Evolutionary conservation across 2,797 vertebrate genomes (phyloP).

Genomic region (Gorsachius magnificus): DNA sequence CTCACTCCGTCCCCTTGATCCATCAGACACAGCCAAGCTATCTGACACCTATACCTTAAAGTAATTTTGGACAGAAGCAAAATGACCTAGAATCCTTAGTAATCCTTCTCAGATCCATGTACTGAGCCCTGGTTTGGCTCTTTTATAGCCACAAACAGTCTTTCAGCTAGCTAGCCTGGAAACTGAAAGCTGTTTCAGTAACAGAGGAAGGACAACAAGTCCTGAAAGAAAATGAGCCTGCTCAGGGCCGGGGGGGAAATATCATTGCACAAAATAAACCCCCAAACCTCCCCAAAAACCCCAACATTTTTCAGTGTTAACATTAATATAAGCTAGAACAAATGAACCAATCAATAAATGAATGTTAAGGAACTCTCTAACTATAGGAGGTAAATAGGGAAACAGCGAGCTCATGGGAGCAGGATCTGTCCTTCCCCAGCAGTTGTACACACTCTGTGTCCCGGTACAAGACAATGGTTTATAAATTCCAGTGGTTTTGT

Average conservation of each 20-base stretch:
- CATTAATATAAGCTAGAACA: neutral
- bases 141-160: constrained; percentile 69
- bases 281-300: too few species aligned
- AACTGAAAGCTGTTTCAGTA: constrained; percentile 72
- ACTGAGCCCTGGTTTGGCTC: constrained; percentile 73
- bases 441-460: neutral
- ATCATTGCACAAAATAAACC: too few species aligned
- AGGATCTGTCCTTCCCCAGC: neutral
- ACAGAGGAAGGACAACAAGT: constrained; percentile 64
- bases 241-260: neutral
- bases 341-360: neutral
- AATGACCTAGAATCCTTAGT: constrained; percentile 79
- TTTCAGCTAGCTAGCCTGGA: constrained; percentile 69
- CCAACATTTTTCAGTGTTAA: neutral
- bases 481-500: neutral
- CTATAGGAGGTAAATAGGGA: neutral
- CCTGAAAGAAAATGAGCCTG: constrained; percentile 67
- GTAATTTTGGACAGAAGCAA: constrained; percentile 81
- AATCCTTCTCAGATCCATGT: constrained; percentile 77
- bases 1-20: constrained; percentile 74
- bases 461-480: neutral
- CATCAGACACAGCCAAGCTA: constrained; percentile 69
- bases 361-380: neutral
- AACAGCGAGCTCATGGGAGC: neutral
- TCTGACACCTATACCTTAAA: constrained; percentile 75